Evolutionary conservation across 30 jellyfish, hydroid and myxozoan genomes (phyloP), one percentile per base, ranked within the genome.

Genomic region (Cassiopea xamachana): DNA sequence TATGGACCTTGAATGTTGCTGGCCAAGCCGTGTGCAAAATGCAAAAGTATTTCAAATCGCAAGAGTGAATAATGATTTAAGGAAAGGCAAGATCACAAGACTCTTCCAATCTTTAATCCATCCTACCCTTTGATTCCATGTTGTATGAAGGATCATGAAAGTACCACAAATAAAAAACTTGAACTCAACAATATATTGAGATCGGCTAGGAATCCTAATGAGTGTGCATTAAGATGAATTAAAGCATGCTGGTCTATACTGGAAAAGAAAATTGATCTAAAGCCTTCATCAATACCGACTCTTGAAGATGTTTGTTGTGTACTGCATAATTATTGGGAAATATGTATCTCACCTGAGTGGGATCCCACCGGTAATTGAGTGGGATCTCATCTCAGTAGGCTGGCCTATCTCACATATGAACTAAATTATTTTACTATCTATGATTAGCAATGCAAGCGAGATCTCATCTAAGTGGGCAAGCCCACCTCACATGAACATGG

Each of bases 141-240:
- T 71, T 88, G 96, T 69, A 85, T 80, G 97, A 89, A 94, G 68
- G 96, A 74, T 69, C 81, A 85, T 10, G n/a, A 94, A 14, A 82
- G 96, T 79, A 14, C 14, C 1, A 64, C 27, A 18, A 83, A 93
- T 77, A 85, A 73, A 10, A 71, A 94, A 61, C 97, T 94, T 9
- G 81, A 89, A 18, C 90, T 89, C 87, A 90, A 90, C 73, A 90
- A 59, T 70, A 27, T 90, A 83, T 88, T 94, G 47, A 55, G 97
- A 13, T 49, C 84, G 5, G 98, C 97, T 9, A 50, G 97, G 2
- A 93, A 93, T 44, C 98, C 92, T 14, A 84, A 89, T 6, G 97
- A 88, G 72, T 93, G 97, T 71, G 98, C 98, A 0, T 93, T 93
- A 89, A 95, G 95, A 1, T 85, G 98, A 6, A 85, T 89, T 49